Conservation (phyloP, 2,113 vertebrate genomes). For the Merops nubicus region DNA sequence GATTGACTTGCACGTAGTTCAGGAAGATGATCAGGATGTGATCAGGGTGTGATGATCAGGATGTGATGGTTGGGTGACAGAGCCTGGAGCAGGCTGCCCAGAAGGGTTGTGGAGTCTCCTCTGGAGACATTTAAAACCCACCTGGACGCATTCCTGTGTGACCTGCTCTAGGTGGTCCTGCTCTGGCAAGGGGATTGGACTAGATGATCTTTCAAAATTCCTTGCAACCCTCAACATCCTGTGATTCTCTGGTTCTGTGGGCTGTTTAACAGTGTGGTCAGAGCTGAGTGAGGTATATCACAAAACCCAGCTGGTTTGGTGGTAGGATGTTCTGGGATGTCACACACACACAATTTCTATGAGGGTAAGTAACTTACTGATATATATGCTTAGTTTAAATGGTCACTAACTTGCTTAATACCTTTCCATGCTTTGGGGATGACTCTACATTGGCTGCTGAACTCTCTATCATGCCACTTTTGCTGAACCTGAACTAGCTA, state of each 20-base stretch:
- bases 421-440: neutral
- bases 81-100: too few relatives aligned
- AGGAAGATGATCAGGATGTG: neutral
- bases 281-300: neutral
- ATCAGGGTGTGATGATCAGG: too few relatives aligned
- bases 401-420: neutral
- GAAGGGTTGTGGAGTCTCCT: too few relatives aligned
- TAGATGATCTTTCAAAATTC: too few relatives aligned
- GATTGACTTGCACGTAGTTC: neutral
- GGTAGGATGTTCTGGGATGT: neutral
- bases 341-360: neutral
- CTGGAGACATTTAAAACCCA: too few relatives aligned
- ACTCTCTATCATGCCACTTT: neutral
- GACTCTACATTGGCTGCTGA: neutral
- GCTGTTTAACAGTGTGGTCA: neutral
- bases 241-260: too few relatives aligned
- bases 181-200: too few relatives aligned
- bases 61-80: too few relatives aligned
- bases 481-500: neutral
- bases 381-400: neutral
- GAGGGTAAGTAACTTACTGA: neutral
- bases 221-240: too few relatives aligned
- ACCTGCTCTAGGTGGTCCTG: too few relatives aligned
- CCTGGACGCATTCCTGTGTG: too few relatives aligned
- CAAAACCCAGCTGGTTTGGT: neutral